These are phyloP conservation scores for Fragum sueziense DNA, from an alignment of 2,888 invertebrate genomes.

Conservation along the genomic window DNA sequence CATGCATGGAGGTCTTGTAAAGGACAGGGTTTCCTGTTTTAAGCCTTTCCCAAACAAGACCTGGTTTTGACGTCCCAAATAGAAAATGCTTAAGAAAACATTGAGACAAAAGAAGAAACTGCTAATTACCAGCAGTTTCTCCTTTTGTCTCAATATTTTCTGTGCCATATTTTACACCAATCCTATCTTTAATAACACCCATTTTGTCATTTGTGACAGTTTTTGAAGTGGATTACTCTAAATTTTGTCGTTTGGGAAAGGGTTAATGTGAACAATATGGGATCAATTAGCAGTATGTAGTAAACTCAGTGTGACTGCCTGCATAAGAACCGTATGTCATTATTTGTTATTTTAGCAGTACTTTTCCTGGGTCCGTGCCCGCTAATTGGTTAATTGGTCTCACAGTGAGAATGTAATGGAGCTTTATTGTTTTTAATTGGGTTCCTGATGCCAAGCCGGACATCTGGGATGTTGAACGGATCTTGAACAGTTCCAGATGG, in stretches of 20 bases:
- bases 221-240: too few species aligned
- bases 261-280: slow-evolving; percentile 22
- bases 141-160: not conserved
- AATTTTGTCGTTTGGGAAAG: not conserved
- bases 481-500: slow-evolving; percentile 8
- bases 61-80: too few species aligned
- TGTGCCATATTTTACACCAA: too few species aligned
- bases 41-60: too few species aligned
- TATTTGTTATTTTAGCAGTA: slow-evolving; percentile 22
- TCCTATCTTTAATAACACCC: too few species aligned
- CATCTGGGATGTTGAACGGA: slow-evolving; percentile 9
- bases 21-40: too few species aligned
- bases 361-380: slow-evolving; percentile 1
- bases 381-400: slow-evolving; percentile 12
- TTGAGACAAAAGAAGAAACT: too few species aligned
- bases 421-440: slow-evolving; percentile 23
- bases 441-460: slow-evolving; percentile 17
- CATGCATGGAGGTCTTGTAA: too few species aligned
- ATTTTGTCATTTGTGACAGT: too few species aligned
- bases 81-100: too few species aligned
- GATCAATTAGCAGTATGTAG: not conserved
- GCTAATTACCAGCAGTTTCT: not conserved
- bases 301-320: slow-evolving; percentile 1
- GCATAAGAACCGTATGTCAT: not conserved
- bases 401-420: slow-evolving; percentile 11